Evolutionary conservation across 2,888 invertebrate species (phyloP), one percentile per base, ranked within the genome.

Genomic region (Lampropteryx suffumata): DNA sequence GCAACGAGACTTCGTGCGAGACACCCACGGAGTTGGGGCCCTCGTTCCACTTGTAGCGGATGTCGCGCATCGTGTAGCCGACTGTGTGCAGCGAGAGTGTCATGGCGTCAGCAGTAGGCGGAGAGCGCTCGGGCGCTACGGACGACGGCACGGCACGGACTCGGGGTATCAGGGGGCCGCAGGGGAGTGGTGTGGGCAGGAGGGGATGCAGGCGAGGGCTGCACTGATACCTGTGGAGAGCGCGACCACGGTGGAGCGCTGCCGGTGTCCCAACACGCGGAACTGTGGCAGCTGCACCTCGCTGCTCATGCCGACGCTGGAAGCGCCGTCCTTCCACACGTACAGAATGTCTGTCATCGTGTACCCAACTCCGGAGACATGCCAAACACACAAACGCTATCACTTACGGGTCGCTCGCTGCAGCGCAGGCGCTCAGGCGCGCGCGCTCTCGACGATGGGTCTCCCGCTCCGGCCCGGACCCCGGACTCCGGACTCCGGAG

Each of bases 1-100:
- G 97, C 87, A 97, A 94, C 82, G 96, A 96, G 85, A 97, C 96
- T 91, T 97, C 96, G 91, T 94, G 95, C 91, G 96, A 96, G 82
- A 97, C 96, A 87, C 96, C 96, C 84, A 97, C 96, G 84, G 97
- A 96, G 92, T 95, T 94, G 78, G 95, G 94, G 69, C 96, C 96
- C 89, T 96, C 96, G 92, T 96, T 96, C 97, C 97, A 97, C 89
- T 95, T 96, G 94, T 97, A 97, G 78, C 96, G 95, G 92, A 97
- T 97, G 93, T 97, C 97, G 91, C 95, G 93, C 96, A 96, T 97
- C 88, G 97, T 97, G 94, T 97, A 97, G 92, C 97, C 97, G 94
- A 97, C 97, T 97, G 93, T 83, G 61, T 63, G 66, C 50, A 64
- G 62, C 65, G 67, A 71, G 46, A 47, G 46, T 13, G 21, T 21